Conservation (phyloP, 2,113 vertebrate genomes). For the Nothoprocta perdicaria region DNA sequence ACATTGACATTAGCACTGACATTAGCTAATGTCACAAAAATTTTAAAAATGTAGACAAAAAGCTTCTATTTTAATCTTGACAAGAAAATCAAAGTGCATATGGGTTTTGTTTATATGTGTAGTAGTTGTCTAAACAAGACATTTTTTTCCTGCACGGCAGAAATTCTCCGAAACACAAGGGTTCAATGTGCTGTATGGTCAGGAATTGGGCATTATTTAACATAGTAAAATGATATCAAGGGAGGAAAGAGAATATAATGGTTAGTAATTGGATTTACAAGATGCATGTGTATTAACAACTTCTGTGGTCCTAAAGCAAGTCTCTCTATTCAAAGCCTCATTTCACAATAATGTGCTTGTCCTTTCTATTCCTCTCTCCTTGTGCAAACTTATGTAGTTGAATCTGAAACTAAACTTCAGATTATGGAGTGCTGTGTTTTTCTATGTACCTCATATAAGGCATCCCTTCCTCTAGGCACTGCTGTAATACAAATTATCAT, state of each 20-base stretch:
- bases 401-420: constrained; percentile 6
- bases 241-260: background rate
- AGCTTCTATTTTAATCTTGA: background rate
- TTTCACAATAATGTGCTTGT: background rate
- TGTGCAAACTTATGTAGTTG: background rate
- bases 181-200: background rate
- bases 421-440: background rate
- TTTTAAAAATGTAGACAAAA: background rate
- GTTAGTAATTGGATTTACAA: background rate
- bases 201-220: background rate
- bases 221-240: background rate
- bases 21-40: background rate
- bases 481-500: constrained; percentile 62
- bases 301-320: background rate
- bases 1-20: background rate
- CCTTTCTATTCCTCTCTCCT: background rate
- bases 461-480: constrained; percentile 51
- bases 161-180: background rate
- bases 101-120: background rate
- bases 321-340: background rate
- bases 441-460: background rate
- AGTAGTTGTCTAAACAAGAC: background rate
- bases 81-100: background rate
- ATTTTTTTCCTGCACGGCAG: background rate
- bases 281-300: background rate